Conservation (phyloP, 2,113 vertebrate species). For the Electrona antarctica region DNA sequence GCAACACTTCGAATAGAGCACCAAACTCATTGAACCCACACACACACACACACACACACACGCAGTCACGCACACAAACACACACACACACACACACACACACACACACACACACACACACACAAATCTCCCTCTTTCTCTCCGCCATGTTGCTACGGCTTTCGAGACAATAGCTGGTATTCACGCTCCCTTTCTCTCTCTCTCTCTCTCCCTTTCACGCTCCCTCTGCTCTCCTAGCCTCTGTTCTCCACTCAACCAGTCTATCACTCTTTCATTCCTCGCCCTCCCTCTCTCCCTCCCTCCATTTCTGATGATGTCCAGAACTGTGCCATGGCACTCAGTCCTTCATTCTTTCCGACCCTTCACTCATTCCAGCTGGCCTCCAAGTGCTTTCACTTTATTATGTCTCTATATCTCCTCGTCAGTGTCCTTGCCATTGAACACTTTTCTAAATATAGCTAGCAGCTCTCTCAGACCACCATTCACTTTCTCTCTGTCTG, state of each 20-base stretch:
- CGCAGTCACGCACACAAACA: slow-evolving; percentile 16
- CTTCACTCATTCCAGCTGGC: slow-evolving; percentile 34
- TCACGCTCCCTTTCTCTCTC: slow-evolving; percentile 50
- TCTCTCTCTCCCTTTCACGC: slow-evolving; percentile 31
- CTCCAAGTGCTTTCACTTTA: slow-evolving; percentile 21
- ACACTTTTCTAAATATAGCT: slow-evolving; percentile 14
- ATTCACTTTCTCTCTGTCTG: neutral
- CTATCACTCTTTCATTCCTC: slow-evolving; percentile 7
- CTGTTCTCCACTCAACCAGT: slow-evolving; percentile 37
- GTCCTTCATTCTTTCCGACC: neutral
- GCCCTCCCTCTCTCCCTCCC: slow-evolving; percentile 22
- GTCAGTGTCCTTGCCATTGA: neutral
- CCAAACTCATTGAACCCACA: slow-evolving; percentile 63
- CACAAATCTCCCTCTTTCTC: slow-evolving; percentile 46
- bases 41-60: slow-evolving; percentile 18
- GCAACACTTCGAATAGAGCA: slow-evolving; percentile 42
- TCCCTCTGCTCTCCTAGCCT: slow-evolving; percentile 42
- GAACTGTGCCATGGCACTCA: neutral
- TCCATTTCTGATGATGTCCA: slow-evolving; percentile 5
- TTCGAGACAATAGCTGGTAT: slow-evolving; percentile 77
- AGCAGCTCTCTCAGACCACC: no score
- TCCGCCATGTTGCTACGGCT: slow-evolving; percentile 60
- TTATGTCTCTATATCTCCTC: neutral
- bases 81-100: slow-evolving; percentile 19
- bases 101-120: slow-evolving; percentile 2